Evolutionary conservation across 2,113 vertebrate genomes (phyloP).

Genomic region (Cnemophilus loriae): DNA sequence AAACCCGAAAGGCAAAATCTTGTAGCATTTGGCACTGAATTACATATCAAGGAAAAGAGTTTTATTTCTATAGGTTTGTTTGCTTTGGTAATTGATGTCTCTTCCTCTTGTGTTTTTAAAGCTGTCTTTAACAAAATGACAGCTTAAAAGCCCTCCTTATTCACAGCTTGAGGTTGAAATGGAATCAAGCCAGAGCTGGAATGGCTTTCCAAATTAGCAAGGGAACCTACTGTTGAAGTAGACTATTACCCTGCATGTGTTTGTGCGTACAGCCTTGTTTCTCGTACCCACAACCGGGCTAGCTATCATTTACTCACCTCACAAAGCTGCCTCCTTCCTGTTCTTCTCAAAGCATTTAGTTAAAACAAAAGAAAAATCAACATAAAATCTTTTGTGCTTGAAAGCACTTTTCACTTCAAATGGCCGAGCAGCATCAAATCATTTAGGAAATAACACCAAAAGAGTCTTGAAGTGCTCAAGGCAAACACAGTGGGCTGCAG

Average conservation of each 20-base stretch:
- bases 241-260: slow-evolving; percentile 41
- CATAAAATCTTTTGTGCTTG: not conserved
- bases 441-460: not conserved
- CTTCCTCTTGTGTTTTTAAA: slow-evolving; percentile 47
- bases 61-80: slow-evolving; percentile 29
- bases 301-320: slow-evolving; percentile 14
- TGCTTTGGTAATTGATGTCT: slow-evolving; percentile 22
- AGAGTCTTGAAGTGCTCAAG: not conserved
- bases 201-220: slow-evolving; percentile 48
- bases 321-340: not conserved
- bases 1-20: not conserved
- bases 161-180: slow-evolving; percentile 57
- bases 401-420: slow-evolving; percentile 15
- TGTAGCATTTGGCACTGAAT: not conserved
- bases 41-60: not conserved
- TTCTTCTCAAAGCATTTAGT: not conserved
- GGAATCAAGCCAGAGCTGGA: slow-evolving; percentile 41
- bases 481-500: not conserved
- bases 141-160: slow-evolving; percentile 54
- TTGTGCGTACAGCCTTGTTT: not conserved
- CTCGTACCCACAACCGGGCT: not conserved
- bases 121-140: slow-evolving; percentile 45
- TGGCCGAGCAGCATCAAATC: not conserved
- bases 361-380: slow-evolving; percentile 42
- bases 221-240: slow-evolving; percentile 51